These are phyloP conservation scores for Mythimna impura DNA, from an alignment of 2,888 invertebrate genomes.

Conservation along the genomic window DNA sequence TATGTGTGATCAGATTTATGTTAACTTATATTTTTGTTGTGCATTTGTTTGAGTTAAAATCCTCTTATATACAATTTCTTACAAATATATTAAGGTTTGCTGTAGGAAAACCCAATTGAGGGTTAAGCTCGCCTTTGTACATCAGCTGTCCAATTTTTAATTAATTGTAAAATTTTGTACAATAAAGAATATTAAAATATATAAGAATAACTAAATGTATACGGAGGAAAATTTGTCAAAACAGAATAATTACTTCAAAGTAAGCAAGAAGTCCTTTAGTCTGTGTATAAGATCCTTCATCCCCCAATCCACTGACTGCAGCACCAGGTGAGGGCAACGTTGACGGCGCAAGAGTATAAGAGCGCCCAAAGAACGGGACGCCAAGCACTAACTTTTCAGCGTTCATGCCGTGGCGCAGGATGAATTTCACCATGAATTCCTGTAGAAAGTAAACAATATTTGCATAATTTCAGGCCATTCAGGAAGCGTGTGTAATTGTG, in stretches of 20 bases:
- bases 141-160: too few relatives aligned
- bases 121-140: too few relatives aligned
- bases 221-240: not conserved
- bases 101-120: too few relatives aligned
- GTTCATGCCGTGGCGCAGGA: constrained; percentile 91
- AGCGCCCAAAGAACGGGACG: constrained; percentile 93
- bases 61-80: too few relatives aligned
- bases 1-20: too few relatives aligned
- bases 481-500: not conserved
- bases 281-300: constrained; percentile 92
- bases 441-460: constrained; percentile 63
- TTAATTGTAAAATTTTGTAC: too few relatives aligned
- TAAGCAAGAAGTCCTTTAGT: constrained; percentile 93
- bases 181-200: too few relatives aligned
- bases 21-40: too few relatives aligned
- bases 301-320: constrained; percentile 91
- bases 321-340: constrained; percentile 90
- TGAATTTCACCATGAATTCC: constrained; percentile 93
- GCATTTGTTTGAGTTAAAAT: too few relatives aligned
- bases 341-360: constrained; percentile 91
- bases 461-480: not conserved
- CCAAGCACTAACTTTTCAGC: constrained; percentile 93
- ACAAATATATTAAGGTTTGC: too few relatives aligned
- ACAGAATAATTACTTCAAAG: constrained; percentile 91
- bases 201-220: not conserved